Evolutionary conservation across 2,888 invertebrate species (phyloP).

Genomic region (Osedax fenrisi): DNA sequence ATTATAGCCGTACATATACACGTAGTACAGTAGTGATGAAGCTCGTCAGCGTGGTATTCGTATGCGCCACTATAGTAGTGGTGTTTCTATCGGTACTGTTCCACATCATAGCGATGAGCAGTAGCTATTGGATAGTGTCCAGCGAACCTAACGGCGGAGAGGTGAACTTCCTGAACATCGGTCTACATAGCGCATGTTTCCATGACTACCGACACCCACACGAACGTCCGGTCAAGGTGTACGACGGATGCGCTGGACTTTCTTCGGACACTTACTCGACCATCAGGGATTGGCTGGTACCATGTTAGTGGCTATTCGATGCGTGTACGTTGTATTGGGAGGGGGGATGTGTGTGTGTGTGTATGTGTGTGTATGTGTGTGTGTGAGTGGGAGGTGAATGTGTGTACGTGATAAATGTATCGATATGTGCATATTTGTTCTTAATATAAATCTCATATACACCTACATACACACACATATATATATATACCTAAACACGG

Average conservation of each 20-base stretch:
- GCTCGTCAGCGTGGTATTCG: slow-evolving; percentile 23
- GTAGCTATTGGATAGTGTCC: slow-evolving; percentile 33
- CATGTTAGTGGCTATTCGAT: slow-evolving; percentile 31
- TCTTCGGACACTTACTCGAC: slow-evolving; percentile 33
- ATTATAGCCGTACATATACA: not conserved
- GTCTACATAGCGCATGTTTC: slow-evolving; percentile 37
- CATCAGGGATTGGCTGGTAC: slow-evolving; percentile 37
- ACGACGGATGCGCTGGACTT: slow-evolving; percentile 36
- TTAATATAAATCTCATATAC: too few relatives aligned
- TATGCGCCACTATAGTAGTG: slow-evolving; percentile 24
- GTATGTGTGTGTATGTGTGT: not conserved
- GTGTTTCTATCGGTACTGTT: slow-evolving; percentile 28
- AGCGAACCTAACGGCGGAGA: slow-evolving; percentile 9
- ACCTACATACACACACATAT: too few relatives aligned
- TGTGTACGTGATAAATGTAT: too few relatives aligned
- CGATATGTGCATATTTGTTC: too few relatives aligned
- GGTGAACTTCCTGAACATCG: slow-evolving; percentile 36
- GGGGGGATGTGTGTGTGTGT: too few relatives aligned
- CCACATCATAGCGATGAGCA: slow-evolving; percentile 30
- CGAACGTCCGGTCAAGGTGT: slow-evolving; percentile 30
- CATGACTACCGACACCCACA: slow-evolving; percentile 35
- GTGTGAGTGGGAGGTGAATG: not conserved
- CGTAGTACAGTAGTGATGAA: slow-evolving; percentile 23
- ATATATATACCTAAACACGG: too few relatives aligned
- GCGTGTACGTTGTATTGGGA: not conserved